Evolutionary conservation across 2,797 vertebrate species (phyloP).

Genomic region (Gobio occitaniae): DNA sequence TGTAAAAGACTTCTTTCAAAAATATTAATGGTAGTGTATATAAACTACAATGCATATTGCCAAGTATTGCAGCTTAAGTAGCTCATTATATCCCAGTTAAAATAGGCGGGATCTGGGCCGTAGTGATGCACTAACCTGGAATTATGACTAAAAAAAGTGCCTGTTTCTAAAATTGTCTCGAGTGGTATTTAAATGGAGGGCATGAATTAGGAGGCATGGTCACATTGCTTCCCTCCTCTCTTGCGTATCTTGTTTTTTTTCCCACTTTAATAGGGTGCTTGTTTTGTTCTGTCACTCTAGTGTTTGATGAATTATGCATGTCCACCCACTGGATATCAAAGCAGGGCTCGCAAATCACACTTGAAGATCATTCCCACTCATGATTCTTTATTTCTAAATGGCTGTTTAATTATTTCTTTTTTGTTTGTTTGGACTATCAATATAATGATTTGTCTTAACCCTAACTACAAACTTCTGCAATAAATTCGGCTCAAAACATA

Average conservation of each 20-base stretch:
- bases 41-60: background rate
- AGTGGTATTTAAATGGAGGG: slow-evolving; percentile 53
- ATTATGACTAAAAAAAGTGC: slow-evolving; percentile 38
- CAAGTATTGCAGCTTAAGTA: slow-evolving; percentile 5
- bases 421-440: background rate
- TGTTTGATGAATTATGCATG: slow-evolving; percentile 71
- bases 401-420: background rate
- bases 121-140: slow-evolving; percentile 19
- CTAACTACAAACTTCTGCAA: background rate
- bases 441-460: background rate
- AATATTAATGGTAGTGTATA: background rate
- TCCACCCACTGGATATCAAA: slow-evolving; percentile 57
- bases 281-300: slow-evolving; percentile 56
- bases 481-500: background rate
- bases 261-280: slow-evolving; percentile 57
- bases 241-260: slow-evolving; percentile 52
- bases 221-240: slow-evolving; percentile 24
- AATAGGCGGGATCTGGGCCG: background rate
- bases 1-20: background rate
- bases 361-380: slow-evolving; percentile 33
- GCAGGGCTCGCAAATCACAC: slow-evolving; percentile 28
- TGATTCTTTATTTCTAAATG: slow-evolving; percentile 26
- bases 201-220: slow-evolving; percentile 25
- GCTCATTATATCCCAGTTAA: slow-evolving; percentile 33
- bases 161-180: slow-evolving; percentile 42